Evolutionary conservation across 2,888 invertebrate genomes (phyloP).

Genomic region (Aspidiotus destructor): DNA sequence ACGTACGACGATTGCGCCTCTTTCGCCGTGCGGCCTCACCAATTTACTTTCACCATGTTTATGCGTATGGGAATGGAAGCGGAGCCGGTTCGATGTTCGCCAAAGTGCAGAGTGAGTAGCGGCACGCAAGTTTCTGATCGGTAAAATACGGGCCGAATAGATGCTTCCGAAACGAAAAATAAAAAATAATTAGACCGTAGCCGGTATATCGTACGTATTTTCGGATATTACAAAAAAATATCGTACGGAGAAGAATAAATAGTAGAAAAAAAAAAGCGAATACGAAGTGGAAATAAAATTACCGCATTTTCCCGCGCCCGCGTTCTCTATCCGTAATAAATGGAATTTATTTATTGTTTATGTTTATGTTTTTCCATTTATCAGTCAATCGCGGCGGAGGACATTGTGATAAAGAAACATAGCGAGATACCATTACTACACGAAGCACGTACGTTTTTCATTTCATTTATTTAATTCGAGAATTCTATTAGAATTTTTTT

Average conservation of each 20-base stretch:
- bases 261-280: too few relatives aligned
- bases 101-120: slow-evolving; percentile 10
- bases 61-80: slow-evolving; percentile 7
- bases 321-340: slow-evolving; percentile 19
- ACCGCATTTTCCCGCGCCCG: background rate
- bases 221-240: too few relatives aligned
- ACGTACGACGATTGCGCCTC: slow-evolving; percentile 3
- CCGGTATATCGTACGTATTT: too few relatives aligned
- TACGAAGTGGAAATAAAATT: too few relatives aligned
- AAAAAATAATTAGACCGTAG: too few relatives aligned
- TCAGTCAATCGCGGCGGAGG: slow-evolving; percentile 11
- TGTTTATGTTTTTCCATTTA: slow-evolving; percentile 22
- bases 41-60: background rate
- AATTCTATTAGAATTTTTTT: background rate
- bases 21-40: too few relatives aligned
- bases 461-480: background rate
- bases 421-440: slow-evolving; percentile 30
- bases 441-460: slow-evolving; percentile 33
- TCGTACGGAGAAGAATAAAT: too few relatives aligned
- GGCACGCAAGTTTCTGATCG: slow-evolving; percentile 22
- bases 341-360: slow-evolving; percentile 27
- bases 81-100: slow-evolving; percentile 15
- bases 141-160: slow-evolving; percentile 22
- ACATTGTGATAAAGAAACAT: slow-evolving; percentile 23
- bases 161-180: slow-evolving; percentile 13